Conservation (phyloP, 2,113 vertebrate genomes). For the Bungarus multicinctus region DNA sequence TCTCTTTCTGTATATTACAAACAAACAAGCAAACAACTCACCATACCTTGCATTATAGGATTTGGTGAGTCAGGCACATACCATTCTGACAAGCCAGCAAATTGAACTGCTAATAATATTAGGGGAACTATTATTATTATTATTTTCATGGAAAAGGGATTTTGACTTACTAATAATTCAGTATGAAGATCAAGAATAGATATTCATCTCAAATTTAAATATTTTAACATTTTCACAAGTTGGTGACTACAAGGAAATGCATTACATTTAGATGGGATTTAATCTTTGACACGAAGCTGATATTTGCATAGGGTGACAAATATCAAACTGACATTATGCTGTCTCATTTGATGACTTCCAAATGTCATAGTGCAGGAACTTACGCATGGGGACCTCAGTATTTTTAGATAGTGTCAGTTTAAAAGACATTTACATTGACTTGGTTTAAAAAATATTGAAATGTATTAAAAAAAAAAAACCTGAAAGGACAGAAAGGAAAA, state of each 20-base stretch:
- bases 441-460: constrained; percentile 62
- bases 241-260: constrained; percentile 58
- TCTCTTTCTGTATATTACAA: neutral
- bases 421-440: constrained; percentile 67
- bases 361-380: constrained; percentile 72
- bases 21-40: no score
- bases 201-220: constrained; percentile 63
- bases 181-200: constrained; percentile 52
- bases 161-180: constrained; percentile 52
- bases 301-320: constrained; percentile 74
- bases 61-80: neutral
- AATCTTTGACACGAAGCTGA: constrained; percentile 69
- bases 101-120: neutral
- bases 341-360: constrained; percentile 70
- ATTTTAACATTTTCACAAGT: constrained; percentile 68
- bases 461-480: constrained; percentile 47
- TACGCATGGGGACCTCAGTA: constrained; percentile 58
- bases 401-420: constrained; percentile 67
- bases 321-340: constrained; percentile 73
- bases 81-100: neutral
- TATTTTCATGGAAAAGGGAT: constrained; percentile 23
- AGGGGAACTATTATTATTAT: constrained; percentile 14
- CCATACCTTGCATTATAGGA: neutral
- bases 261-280: constrained; percentile 66
- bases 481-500: constrained; percentile 49